These are phyloP conservation scores for Amiota mariae DNA, from an alignment of 2,888 invertebrate genomes.

Conservation along the genomic window DNA sequence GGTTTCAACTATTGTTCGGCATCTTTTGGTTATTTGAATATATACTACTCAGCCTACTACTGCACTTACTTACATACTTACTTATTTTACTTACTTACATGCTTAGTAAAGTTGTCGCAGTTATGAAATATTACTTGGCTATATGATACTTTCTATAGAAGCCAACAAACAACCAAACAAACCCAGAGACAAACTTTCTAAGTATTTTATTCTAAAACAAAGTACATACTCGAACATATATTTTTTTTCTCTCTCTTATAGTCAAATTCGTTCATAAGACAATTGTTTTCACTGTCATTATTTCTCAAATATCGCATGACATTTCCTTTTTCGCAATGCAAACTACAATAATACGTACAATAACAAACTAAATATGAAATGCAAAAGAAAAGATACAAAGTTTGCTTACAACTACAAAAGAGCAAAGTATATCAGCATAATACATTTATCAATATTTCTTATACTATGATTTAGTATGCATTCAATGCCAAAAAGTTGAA, in stretches of 20 bases:
- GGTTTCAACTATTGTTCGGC: constrained; percentile 13
- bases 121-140: constrained; percentile 57
- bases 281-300: constrained; percentile 60
- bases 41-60: background rate
- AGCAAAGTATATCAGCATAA: constrained; percentile 3
- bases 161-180: too few species aligned
- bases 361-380: background rate
- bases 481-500: background rate
- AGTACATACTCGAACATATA: constrained; percentile 15
- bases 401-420: background rate
- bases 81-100: background rate
- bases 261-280: constrained; percentile 30
- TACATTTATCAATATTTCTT: constrained; percentile 1
- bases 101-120: constrained; percentile 43
- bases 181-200: background rate
- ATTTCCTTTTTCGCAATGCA: constrained; percentile 54
- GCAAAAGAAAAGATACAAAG: background rate
- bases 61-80: constrained; percentile 5
- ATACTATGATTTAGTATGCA: constrained; percentile 16
- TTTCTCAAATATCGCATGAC: constrained; percentile 51
- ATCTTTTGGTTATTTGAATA: background rate
- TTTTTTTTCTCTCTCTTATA: background rate
- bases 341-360: too few species aligned
- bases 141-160: constrained; percentile 13
- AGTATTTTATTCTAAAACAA: constrained; percentile 30